A percentile compares a stretch with the other conserved stretches of the same genome.
phyloP scores from a whole-genome alignment of 2,113 vertebrate genomes.

The Nycticryphes semicollaris region DNA sequence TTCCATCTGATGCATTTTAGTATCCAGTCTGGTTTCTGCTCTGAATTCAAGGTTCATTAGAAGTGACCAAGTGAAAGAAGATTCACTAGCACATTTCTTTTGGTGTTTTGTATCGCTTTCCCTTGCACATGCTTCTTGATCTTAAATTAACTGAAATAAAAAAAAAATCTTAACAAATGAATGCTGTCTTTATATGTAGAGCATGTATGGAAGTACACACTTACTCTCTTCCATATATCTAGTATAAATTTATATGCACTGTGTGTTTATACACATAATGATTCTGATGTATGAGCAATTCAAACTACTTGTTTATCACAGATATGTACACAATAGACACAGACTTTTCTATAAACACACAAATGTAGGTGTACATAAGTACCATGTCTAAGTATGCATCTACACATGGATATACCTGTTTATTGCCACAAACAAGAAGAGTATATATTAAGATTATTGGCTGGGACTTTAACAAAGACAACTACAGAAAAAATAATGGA shows the following conservation, averaged over 20 bases:
- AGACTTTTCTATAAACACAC: background rate
- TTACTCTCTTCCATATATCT: rapidly evolving
- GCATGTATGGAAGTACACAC: background rate
- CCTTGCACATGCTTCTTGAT: background rate
- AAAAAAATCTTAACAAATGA: background rate
- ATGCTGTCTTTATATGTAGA: background rate
- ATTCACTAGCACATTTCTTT: background rate
- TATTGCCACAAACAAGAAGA: background rate
- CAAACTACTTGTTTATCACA: background rate
- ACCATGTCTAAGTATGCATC: background rate
- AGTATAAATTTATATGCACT: background rate
- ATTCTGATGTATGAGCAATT: background rate
- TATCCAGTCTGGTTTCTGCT: background rate
- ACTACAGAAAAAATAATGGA: background rate
- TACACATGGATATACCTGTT: rapidly evolving
- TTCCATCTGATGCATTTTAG: background rate
- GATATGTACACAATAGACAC: background rate
- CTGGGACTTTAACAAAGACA: background rate
- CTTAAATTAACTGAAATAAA: background rate
- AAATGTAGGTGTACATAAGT: background rate
- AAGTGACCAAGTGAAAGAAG: background rate
- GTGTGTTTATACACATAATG: background rate
- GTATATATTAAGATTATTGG: background rate
- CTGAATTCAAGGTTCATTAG: background rate
- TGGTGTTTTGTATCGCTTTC: background rate